Percentiles rank a stretch among this genome's conserved stretches.
These are phyloP conservation scores for Molossus molossus DNA, from an alignment of 2,797 vertebrate genomes.

Conservation along the genomic window DNA sequence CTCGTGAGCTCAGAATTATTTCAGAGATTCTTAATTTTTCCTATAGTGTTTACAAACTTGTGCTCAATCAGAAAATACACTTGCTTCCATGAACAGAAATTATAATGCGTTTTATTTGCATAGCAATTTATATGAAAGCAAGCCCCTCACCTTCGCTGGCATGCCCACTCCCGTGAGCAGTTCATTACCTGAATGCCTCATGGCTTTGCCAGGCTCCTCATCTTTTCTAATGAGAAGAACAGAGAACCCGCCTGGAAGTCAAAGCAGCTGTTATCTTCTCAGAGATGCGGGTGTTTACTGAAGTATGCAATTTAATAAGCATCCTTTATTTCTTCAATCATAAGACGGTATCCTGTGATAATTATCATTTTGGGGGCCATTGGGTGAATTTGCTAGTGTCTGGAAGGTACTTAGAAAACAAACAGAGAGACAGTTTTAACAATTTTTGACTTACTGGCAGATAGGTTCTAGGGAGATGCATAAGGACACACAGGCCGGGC, in stretches of 20 bases:
- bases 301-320: neutral
- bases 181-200: neutral
- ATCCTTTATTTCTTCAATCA: conserved; percentile 8
- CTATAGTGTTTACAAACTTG: neutral
- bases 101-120: neutral
- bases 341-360: neutral
- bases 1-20: neutral
- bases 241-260: neutral
- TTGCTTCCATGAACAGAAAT: neutral
- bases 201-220: neutral
- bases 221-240: neutral
- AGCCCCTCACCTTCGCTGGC: neutral
- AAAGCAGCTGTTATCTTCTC: conserved; percentile 1
- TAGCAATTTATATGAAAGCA: neutral
- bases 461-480: neutral
- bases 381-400: neutral
- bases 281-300: neutral
- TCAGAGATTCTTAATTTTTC: neutral
- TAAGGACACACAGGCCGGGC: neutral
- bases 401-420: conserved; percentile 36
- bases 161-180: accelerated
- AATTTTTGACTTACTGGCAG: neutral
- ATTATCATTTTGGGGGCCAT: conserved; percentile 17
- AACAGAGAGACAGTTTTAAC: neutral
- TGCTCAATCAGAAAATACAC: neutral